Percentiles rank a stretch among this genome's conserved stretches.
Conservation (phyloP, 2,888 invertebrate genomes). For the Leptura quadrifasciata region DNA sequence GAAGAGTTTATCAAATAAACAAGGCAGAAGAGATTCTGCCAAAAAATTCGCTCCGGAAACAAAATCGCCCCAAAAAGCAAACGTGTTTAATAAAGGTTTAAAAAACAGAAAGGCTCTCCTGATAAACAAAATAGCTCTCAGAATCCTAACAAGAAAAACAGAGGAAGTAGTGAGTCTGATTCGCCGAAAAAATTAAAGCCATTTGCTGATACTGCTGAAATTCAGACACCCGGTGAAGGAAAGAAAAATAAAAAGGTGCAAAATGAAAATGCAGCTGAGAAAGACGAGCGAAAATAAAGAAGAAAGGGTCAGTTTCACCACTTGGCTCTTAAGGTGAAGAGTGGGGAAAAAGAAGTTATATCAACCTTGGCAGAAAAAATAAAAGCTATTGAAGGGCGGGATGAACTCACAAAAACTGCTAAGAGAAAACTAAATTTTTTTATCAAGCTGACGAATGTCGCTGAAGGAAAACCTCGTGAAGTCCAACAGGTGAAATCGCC, state of each 20-base stretch:
- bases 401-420: slow-evolving; percentile 59
- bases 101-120: slow-evolving; percentile 31
- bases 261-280: slow-evolving; percentile 15
- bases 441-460: slow-evolving; percentile 46
- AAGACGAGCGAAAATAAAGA: slow-evolving; percentile 6
- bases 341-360: slow-evolving; percentile 48
- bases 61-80: slow-evolving; percentile 30
- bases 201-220: slow-evolving; percentile 53
- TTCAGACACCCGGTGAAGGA: slow-evolving; percentile 35
- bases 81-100: slow-evolving; percentile 34
- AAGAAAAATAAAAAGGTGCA: slow-evolving; percentile 38
- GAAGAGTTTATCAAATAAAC: slow-evolving; percentile 42
- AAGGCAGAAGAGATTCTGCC: slow-evolving; percentile 49
- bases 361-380: slow-evolving; percentile 52
- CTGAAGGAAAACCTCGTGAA: slow-evolving; percentile 40
- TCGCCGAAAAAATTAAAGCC: slow-evolving; percentile 51
- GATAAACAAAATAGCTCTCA: slow-evolving; percentile 22
- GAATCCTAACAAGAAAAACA: slow-evolving; percentile 45
- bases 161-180: slow-evolving; percentile 23
- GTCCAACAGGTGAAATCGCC: slow-evolving; percentile 6
- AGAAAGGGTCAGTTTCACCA: slow-evolving; percentile 42
- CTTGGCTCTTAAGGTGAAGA: slow-evolving; percentile 51
- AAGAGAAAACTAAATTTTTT: slow-evolving; percentile 55
- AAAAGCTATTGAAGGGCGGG: slow-evolving; percentile 46
- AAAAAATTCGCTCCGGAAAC: slow-evolving; percentile 55